phyloP scores from a whole-genome alignment of 37 sponge, comb jelly and placozoan genomes.

The Petrosia ficiformis region DNA sequence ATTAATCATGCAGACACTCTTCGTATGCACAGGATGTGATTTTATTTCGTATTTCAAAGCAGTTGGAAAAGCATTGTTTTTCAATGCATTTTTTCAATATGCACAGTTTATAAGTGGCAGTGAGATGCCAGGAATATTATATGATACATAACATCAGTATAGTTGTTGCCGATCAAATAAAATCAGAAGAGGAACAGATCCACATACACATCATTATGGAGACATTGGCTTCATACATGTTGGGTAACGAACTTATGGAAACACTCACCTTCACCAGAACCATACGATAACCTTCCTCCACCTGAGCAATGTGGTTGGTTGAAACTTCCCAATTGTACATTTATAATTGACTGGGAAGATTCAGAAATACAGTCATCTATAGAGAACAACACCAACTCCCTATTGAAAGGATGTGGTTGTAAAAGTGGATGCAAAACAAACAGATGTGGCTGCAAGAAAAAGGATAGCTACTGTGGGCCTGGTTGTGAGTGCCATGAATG shows the following conservation, averaged over 20 bases:
- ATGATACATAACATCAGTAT: conserved; percentile 1
- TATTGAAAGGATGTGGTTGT: conserved; percentile 22
- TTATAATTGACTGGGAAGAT: conserved; percentile 24
- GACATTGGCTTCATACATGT: conserved; percentile 15
- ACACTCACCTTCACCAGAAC: not conserved
- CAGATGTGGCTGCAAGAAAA: conserved; percentile 27
- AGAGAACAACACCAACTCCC: not conserved
- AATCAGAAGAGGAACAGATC: conserved; percentile 13
- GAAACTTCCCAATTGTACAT: not conserved
- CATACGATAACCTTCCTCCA: not conserved
- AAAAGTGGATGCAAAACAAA: conserved; percentile 11
- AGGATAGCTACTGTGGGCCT: conserved; percentile 13
- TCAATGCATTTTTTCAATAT: conserved; percentile 20
- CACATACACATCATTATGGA: conserved; percentile 8
- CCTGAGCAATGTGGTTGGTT: conserved; percentile 21
- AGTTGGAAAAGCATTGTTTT: conserved; percentile 9
- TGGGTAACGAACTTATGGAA: conserved; percentile 10
- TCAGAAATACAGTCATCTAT: not conserved
- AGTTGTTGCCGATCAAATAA: conserved; percentile 1
- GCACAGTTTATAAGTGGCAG: conserved; percentile 19
- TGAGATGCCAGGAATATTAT: not conserved
- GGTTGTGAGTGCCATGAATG: conserved; percentile 33
- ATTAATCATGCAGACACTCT: not conserved
- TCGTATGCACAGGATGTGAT: conserved; percentile 17
- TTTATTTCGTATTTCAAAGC: conserved; percentile 8